These are phyloP conservation scores for Mimumesa dahlbomi DNA, from an alignment of 2,888 invertebrate genomes.

Conservation along the genomic window DNA sequence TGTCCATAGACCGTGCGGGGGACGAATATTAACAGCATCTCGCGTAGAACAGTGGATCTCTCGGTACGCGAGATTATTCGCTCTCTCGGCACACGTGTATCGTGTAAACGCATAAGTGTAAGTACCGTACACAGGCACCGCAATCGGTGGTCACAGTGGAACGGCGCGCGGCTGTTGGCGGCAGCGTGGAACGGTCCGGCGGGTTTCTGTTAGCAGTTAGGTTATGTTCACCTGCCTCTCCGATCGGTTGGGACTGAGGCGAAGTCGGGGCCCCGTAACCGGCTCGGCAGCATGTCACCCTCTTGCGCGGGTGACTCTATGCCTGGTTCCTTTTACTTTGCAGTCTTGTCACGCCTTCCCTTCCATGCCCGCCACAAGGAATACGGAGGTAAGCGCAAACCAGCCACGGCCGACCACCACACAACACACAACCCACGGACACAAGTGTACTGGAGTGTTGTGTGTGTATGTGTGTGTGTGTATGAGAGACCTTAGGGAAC, in stretches of 20 bases:
- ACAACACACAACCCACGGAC: no score
- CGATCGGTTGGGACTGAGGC: constrained; percentile 59
- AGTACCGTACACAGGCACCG: constrained; percentile 38
- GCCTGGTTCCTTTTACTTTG: constrained; percentile 77
- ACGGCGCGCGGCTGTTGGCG: constrained; percentile 26
- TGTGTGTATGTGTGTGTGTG: constrained; percentile 5
- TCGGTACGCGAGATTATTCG: constrained; percentile 44
- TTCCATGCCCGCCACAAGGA: constrained; percentile 67
- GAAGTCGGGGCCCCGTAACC: constrained; percentile 71
- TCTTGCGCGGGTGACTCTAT: constrained; percentile 79
- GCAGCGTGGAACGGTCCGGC: constrained; percentile 56
- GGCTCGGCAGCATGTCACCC: constrained; percentile 80
- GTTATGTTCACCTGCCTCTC: constrained; percentile 78
- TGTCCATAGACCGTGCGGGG: constrained; percentile 35
- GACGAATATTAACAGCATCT: constrained; percentile 52
- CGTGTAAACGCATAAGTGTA: constrained; percentile 52
- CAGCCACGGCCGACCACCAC: no score
- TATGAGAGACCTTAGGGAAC: constrained; percentile 33
- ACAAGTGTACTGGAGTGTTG: no score
- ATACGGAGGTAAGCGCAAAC: constrained; percentile 38
- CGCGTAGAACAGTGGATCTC: constrained; percentile 31
- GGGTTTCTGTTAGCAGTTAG: constrained; percentile 68
- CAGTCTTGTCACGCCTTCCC: constrained; percentile 78
- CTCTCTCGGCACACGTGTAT: constrained; percentile 38
- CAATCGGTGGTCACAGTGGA: constrained; percentile 30